Base-by-base conservation (phyloP, 2,797 vertebrate genomes). In the Muscicapa striata region DNA sequence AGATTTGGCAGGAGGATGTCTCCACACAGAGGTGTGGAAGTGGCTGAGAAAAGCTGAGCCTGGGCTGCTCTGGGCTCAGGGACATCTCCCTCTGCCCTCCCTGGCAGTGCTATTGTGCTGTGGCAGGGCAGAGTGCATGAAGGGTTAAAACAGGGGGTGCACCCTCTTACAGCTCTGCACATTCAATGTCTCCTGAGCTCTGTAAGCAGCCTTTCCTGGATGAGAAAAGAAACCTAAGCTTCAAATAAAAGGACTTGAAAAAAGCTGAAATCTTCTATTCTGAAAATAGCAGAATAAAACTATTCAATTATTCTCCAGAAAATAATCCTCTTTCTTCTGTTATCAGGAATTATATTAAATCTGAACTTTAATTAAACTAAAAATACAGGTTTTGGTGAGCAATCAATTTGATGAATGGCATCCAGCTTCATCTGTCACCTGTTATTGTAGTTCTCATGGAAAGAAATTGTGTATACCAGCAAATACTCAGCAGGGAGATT, bases 31-130 rank as follows among this genome's bases (percentile, higher is more conserved):
- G 73, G 10, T 34, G 32, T 32, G 74, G 70, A 43, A 63, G n/a
- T 69, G 69, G 23, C 61, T 64, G 89, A 58, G 70, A n/a, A 68
- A 26, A 94, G n/a, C 82, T 64, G 46, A 72, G n/a, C 55, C 84
- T 72, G 74, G n/a, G 4, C 23, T 54, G 46, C 67, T 38, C 59
- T 0, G 4, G 49, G 64, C 69, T 67, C 0, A 0, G 41, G 43
- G 58, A 19, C 5, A 0, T 30, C 0, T 0, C 23, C 21, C n/a
- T 40, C 45, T 23, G 74, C 72, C 57, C 63, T 61, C 7, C 48
- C 23, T 24, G 13, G 32, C 30, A 6, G 0, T 27, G 16, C 38
- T 9, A 4, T 8, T 10, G 17, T 27, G 15, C 51, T 49, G 23
- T 13, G 43, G 9, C 29, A 57, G 32, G 36, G 43, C 20, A 45